Base-by-base conservation (phyloP, 53 echinoderm and acorn worm species). In the Mesocentrotus franciscanus region DNA sequence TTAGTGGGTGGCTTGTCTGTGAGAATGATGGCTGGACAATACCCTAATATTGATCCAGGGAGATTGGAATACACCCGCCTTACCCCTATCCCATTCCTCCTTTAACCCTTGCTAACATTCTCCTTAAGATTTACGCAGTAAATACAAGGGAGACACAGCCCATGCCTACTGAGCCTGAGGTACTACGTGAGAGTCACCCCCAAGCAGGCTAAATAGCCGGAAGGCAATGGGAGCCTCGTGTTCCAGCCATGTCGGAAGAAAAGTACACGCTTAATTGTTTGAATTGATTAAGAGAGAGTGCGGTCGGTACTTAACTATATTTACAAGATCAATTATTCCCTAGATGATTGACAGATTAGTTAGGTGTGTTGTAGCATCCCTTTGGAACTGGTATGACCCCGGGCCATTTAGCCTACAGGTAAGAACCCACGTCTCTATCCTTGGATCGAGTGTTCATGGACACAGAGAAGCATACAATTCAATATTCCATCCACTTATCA, bases 241-340 rank as follows among this genome's bases (percentile, higher is more conserved):
- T 92, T 93, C 79, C 94, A 60, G 60, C 57, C 94, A 35, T 81
- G 60, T 59, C 94, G 61, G 94, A 81, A 81, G 93, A 81, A 93
- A 78, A 93, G 94, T 93, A 93, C 94, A 93, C 56, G 83, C 57
- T 81, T 93, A 93, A 93, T 93, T 93, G 94, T 93, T 93, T 93
- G 94, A 81, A 93, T 93, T 93, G 94, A 93, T 93, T 93, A 93
- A 93, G 30, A 81, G 78, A 79, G 61, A 93, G 61, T 61, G 83
- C 79, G 58, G 94, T 93, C 62, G 57, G 34, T 93, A 81, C 94
- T 81, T 78, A 56, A 61, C 83, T 79, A 24, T 93, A 81, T 93
- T 93, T 78, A 93, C 79, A 81, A 81, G 94, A 93, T 93, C 94
- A 93, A 93, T 81, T 93, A 81, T 81, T 60, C 94, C 83, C 35